Conservation (phyloP, 2,113 vertebrate genomes). For the Cricetomys ansorgei region DNA sequence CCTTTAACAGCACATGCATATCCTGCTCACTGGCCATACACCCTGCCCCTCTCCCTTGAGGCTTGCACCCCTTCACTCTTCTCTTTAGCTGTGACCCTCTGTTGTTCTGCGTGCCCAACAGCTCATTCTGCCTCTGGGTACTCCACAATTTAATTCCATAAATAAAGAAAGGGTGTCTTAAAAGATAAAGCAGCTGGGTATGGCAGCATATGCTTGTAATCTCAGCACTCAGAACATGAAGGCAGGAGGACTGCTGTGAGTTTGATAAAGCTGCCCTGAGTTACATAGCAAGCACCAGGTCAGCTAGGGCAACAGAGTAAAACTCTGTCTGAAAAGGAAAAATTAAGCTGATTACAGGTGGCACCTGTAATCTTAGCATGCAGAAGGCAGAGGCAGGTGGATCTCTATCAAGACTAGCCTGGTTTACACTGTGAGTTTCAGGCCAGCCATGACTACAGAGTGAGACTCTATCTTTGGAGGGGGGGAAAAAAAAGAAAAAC, state of each 20-base stretch:
- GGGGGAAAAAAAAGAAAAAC: no score
- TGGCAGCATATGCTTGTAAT: neutral
- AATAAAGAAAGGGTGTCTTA: neutral
- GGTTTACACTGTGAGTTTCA: neutral
- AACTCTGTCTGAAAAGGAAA: neutral
- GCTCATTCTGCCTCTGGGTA: neutral
- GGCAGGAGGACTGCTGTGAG: neutral
- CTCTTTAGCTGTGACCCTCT: neutral
- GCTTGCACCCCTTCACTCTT: neutral
- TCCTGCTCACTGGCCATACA: no score
- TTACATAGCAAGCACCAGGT: neutral
- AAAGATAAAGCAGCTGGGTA: neutral
- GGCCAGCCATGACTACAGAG: neutral
- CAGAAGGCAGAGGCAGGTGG: neutral
- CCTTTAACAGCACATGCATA: neutral
- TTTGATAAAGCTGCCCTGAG: neutral
- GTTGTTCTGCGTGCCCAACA: no score
- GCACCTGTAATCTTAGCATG: neutral
- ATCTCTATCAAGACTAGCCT: neutral
- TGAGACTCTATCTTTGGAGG: neutral
- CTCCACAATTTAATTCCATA: neutral
- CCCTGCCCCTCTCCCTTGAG: neutral
- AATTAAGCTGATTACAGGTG: neutral
- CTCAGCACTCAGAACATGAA: neutral
- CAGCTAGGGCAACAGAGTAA: neutral